Conservation (phyloP, 1,140 invertebrate genomes). For the Bombus impatiens region DNA sequence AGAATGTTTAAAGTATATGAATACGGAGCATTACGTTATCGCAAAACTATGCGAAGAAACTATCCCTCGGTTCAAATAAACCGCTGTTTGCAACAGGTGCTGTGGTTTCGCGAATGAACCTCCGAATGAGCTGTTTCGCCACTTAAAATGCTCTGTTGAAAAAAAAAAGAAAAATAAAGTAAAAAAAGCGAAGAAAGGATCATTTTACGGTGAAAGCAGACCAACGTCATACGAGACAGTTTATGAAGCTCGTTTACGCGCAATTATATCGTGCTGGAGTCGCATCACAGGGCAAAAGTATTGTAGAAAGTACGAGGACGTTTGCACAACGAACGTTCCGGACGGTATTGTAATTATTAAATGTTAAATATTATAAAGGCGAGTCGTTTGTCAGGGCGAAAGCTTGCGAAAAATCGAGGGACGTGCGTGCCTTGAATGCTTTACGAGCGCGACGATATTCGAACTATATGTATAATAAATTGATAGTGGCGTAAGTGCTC, state of each 20-base stretch:
- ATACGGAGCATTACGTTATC: not conserved
- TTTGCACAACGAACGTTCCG: conserved; percentile 1
- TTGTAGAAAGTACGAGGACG: conserved; percentile 10
- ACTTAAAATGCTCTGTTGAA: not conserved
- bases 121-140: not conserved
- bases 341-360: conserved; percentile 8
- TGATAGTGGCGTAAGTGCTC: not conserved
- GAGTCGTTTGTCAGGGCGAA: not conserved
- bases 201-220: conserved; percentile 7
- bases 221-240: conserved; percentile 7
- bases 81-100: conserved; percentile 4
- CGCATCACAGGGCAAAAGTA: not conserved
- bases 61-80: not conserved
- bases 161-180: not conserved
- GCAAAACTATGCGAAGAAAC: not conserved
- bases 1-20: not conserved
- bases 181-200: not conserved
- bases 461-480: conserved; percentile 9
- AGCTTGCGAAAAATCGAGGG: not conserved
- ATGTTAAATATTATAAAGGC: conserved; percentile 14
- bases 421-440: conserved; percentile 1
- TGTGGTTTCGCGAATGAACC: not conserved
- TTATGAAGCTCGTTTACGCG: conserved; percentile 18
- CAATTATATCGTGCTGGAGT: not conserved
- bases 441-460: conserved; percentile 14